Percentiles rank a stretch among this genome's conserved stretches.
Evolutionary conservation across 2,888 invertebrate species (phyloP).

Genomic region (Azorinus chamasolen): DNA sequence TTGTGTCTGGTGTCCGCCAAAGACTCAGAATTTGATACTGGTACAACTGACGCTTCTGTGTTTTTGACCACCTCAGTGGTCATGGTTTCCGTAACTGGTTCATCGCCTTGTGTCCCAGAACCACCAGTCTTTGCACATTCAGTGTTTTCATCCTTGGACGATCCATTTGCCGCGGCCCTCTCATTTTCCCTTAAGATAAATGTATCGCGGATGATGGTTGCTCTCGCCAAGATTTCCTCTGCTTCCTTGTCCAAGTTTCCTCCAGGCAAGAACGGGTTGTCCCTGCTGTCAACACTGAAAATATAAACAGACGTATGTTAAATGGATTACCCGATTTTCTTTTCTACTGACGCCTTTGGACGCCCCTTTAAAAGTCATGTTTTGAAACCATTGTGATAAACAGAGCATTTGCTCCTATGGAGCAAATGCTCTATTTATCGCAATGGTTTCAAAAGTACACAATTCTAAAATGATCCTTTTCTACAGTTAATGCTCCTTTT

Average conservation of each 20-base stretch:
- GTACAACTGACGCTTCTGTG: conserved; percentile 18
- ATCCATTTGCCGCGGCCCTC: not conserved
- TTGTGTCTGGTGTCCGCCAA: conserved; percentile 55
- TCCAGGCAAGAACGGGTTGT: conserved; percentile 98
- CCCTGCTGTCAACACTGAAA: conserved; percentile 97
- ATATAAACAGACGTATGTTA: conserved; percentile 53
- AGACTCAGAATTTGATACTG: not conserved
- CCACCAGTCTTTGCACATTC: conserved; percentile 8
- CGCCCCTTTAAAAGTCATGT: too few relatives aligned
- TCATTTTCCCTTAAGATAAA: conserved; percentile 77
- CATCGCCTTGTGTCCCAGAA: conserved; percentile 17
- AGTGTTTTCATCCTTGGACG: conserved; percentile 15
- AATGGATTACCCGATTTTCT: too few relatives aligned
- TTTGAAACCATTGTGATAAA: too few relatives aligned
- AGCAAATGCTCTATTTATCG: too few relatives aligned
- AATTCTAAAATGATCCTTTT: too few relatives aligned
- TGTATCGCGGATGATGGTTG: conserved; percentile 83
- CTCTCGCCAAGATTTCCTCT: conserved; percentile 95
- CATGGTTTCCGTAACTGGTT: conserved; percentile 60
- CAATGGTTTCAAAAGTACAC: too few relatives aligned
- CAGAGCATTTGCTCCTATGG: too few relatives aligned
- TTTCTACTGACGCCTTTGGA: too few relatives aligned
- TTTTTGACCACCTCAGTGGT: conserved; percentile 41
- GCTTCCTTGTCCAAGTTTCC: conserved; percentile 98
- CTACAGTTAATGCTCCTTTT: too few relatives aligned